Evolutionary conservation across 2,113 vertebrate genomes (phyloP).

Genomic region (Pseudopipra pipra): DNA sequence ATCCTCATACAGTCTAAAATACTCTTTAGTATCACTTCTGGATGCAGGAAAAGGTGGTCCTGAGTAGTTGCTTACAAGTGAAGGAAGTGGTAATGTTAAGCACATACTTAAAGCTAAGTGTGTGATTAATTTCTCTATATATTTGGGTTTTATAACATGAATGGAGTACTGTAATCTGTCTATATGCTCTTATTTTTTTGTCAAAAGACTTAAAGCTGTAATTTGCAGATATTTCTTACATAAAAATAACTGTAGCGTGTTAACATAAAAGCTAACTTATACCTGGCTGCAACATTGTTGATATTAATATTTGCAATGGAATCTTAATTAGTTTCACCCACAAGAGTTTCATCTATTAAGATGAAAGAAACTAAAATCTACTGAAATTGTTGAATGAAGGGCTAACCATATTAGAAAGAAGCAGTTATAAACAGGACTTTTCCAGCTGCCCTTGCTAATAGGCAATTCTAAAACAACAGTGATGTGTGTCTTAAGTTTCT

Average conservation of each 20-base stretch:
- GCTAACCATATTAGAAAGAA: conserved; percentile 13
- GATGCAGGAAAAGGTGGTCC: not conserved
- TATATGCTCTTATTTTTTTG: not conserved
- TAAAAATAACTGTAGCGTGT: not conserved
- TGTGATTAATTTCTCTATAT: not conserved
- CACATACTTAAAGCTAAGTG: not conserved
- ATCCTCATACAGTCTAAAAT: not conserved
- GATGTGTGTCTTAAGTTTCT: conserved; percentile 52
- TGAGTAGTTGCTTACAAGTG: not conserved
- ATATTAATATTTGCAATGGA: not conserved
- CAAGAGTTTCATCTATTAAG: not conserved
- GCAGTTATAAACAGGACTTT: conserved; percentile 21
- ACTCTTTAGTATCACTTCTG: not conserved
- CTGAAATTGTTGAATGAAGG: not conserved
- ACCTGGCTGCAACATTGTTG: not conserved
- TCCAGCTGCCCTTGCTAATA: conserved; percentile 45
- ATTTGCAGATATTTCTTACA: not conserved
- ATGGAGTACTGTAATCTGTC: not conserved
- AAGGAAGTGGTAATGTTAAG: not conserved
- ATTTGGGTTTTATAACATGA: not conserved
- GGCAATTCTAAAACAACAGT: conserved; percentile 56
- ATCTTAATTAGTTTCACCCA: not conserved
- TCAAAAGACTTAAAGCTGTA: not conserved
- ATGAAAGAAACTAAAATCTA: not conserved
- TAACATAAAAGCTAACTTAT: not conserved